A percentile compares a stretch with the other conserved stretches of the same genome.
Conservation (phyloP, 1,140 invertebrate species). For the Sitophilus oryzae region DNA sequence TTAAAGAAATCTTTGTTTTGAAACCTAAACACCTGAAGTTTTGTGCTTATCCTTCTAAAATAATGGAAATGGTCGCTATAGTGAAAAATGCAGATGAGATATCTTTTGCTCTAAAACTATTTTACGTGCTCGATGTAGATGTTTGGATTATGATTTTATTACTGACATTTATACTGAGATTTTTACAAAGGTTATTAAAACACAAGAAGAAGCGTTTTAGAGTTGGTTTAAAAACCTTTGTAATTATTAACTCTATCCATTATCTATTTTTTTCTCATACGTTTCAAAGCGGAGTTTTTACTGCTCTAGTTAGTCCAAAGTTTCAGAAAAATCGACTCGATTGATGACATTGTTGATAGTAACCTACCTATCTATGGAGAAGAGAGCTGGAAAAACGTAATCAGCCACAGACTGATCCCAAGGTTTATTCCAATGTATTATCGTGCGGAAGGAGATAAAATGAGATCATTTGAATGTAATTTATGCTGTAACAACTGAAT, state of each 20-base stretch:
- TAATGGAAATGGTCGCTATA: not conserved
- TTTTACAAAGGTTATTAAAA: no score
- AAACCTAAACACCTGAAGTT: not conserved
- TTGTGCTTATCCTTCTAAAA: not conserved
- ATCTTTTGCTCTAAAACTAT: not conserved
- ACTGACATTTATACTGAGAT: not conserved
- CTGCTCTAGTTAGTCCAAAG: not conserved
- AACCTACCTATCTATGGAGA: not conserved
- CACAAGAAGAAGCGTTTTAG: no score
- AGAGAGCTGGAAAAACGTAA: not conserved
- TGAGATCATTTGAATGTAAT: not conserved
- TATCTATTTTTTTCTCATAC: not conserved
- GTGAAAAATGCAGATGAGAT: not conserved
- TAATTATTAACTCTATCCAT: not conserved
- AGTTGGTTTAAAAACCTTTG: not conserved
- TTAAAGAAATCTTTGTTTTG: not conserved
- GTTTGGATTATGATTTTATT: not conserved
- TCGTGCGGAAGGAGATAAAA: not conserved
- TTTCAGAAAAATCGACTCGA: not conserved
- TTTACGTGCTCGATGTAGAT: not conserved
- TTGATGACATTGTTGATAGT: not conserved
- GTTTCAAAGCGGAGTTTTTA: not conserved
- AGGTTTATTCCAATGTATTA: not conserved
- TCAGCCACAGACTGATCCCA: not conserved
- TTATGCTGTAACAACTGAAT: not conserved